Conservation (phyloP, 2,113 vertebrate genomes). For the Paralichthys olivaceus region DNA sequence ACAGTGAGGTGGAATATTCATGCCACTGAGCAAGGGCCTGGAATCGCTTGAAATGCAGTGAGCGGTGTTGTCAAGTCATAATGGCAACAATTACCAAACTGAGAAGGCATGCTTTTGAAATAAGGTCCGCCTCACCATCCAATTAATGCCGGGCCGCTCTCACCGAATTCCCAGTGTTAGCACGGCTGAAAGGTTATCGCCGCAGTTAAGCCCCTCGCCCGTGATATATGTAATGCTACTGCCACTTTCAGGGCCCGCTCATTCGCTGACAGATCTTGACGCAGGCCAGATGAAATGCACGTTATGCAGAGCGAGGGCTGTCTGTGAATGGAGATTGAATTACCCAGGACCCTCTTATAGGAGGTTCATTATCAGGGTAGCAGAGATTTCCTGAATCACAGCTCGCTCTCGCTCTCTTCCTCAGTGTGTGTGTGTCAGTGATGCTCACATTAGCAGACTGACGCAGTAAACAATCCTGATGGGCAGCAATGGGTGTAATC, state of each 20-base stretch:
- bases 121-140: constrained; percentile 51
- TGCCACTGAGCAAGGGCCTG: constrained; percentile 72
- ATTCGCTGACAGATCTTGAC: constrained; percentile 47
- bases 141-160: constrained; percentile 60
- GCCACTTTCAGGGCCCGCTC: constrained; percentile 34
- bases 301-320: constrained; percentile 38
- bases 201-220: constrained; percentile 54
- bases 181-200: constrained; percentile 67
- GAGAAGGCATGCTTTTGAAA: constrained; percentile 58
- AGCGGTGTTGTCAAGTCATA: constrained; percentile 62
- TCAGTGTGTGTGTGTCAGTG: constrained; percentile 3
- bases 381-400: constrained; percentile 58
- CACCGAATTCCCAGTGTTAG: constrained; percentile 53
- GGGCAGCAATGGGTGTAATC: constrained; percentile 57
- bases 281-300: constrained; percentile 55
- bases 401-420: neutral
- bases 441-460: constrained; percentile 44
- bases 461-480: constrained; percentile 63
- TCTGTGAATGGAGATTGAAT: constrained; percentile 70
- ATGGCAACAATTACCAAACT: constrained; percentile 71
- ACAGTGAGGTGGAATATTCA: constrained; percentile 80
- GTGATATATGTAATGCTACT: constrained; percentile 47
- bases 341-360: constrained; percentile 56
- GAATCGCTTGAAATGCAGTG: constrained; percentile 60
- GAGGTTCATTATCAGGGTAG: constrained; percentile 58